These are phyloP conservation scores for Oceanodroma leucorhoa DNA, from an alignment of 2,797 vertebrate genomes.

Conservation along the genomic window DNA sequence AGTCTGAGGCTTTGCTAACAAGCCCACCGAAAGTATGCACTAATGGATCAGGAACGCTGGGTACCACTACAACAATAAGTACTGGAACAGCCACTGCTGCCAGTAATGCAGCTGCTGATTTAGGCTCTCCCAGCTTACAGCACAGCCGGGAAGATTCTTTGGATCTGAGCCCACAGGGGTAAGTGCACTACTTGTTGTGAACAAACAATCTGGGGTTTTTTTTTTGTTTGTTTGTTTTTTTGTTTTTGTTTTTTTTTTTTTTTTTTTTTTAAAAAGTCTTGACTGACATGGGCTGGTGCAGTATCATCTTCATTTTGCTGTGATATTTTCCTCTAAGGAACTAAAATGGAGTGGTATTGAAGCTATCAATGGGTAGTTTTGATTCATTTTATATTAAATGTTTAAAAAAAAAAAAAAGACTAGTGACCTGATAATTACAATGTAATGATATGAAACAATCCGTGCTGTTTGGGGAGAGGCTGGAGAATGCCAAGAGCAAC, in stretches of 20 bases:
- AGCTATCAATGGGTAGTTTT: neutral
- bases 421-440: neutral
- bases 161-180: conserved; percentile 98
- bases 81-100: conserved; percentile 89
- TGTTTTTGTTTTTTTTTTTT: neutral
- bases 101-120: conserved; percentile 86
- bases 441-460: neutral
- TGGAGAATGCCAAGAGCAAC: neutral
- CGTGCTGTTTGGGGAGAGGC: neutral
- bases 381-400: neutral
- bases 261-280: neutral
- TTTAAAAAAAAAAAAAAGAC: neutral
- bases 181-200: neutral
- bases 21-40: conserved; percentile 95
- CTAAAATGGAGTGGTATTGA: neutral
- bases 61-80: conserved; percentile 88
- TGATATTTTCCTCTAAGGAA: neutral
- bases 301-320: neutral
- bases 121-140: conserved; percentile 96
- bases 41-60: conserved; percentile 89
- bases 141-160: conserved; percentile 97
- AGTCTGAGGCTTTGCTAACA: conserved; percentile 93
- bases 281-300: neutral
- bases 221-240: neutral
- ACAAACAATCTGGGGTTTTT: neutral